These are phyloP conservation scores for Hyposoter didymator DNA, from an alignment of 2,888 invertebrate genomes.

Conservation along the genomic window DNA sequence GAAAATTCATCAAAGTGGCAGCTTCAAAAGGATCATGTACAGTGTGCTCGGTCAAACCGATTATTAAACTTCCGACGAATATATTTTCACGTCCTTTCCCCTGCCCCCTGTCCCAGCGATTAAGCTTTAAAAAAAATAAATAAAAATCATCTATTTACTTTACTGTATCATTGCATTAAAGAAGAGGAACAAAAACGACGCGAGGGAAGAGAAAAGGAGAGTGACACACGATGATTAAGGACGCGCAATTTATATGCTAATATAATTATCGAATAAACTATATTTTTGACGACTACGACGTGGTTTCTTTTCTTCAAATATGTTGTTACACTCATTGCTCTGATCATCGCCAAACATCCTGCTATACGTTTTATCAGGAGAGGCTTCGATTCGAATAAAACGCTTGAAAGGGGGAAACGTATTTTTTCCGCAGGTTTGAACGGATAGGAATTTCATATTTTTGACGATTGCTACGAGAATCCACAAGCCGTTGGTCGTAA, in stretches of 20 bases:
- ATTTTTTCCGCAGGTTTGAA: background rate
- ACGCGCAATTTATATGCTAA: slow-evolving; percentile 66
- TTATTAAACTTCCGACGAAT: slow-evolving; percentile 81
- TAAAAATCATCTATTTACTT: slow-evolving; percentile 73
- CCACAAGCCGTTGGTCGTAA: slow-evolving; percentile 13
- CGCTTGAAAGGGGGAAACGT: background rate
- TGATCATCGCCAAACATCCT: background rate
- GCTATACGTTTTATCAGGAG: too few relatives aligned
- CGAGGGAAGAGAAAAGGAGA: slow-evolving; percentile 50
- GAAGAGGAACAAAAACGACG: slow-evolving; percentile 52
- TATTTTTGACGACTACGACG: slow-evolving; percentile 65
- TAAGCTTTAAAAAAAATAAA: slow-evolving; percentile 73
- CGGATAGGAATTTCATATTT: slow-evolving; percentile 47
- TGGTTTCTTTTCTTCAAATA: background rate
- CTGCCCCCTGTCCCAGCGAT: slow-evolving; percentile 47
- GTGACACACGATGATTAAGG: slow-evolving; percentile 53
- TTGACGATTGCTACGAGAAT: slow-evolving; percentile 53
- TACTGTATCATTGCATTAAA: slow-evolving; percentile 72
- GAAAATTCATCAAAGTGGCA: slow-evolving; percentile 95
- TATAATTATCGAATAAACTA: slow-evolving; percentile 67
- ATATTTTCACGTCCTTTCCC: background rate
- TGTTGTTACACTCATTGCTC: too few relatives aligned
- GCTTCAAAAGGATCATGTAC: slow-evolving; percentile 96
- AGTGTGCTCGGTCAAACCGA: slow-evolving; percentile 93
- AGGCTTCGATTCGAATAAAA: too few relatives aligned